These are phyloP conservation scores for Sabatieria punctata DNA, from an alignment of 2,888 invertebrate species.

Conservation along the genomic window DNA sequence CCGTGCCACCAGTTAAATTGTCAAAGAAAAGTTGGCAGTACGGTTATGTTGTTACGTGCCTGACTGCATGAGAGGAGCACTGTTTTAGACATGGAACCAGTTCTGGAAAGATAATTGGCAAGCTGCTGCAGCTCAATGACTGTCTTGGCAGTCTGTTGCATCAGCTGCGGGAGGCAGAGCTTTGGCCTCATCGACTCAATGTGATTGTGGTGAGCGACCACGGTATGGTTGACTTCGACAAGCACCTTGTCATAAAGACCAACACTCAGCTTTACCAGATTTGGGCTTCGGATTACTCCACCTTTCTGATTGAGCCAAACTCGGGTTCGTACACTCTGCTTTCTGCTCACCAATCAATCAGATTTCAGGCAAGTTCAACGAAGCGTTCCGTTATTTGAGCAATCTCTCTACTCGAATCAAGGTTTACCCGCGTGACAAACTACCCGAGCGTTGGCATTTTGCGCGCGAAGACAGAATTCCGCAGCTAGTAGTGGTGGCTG, in stretches of 20 bases:
- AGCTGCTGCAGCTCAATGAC: neutral
- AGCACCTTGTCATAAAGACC: neutral
- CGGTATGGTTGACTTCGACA: neutral
- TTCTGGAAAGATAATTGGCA: neutral
- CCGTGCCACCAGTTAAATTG: no score
- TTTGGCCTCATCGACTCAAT: neutral
- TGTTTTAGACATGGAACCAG: neutral
- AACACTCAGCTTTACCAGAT: neutral
- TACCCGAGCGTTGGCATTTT: neutral
- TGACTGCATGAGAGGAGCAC: no score
- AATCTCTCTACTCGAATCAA: neutral
- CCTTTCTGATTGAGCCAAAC: neutral
- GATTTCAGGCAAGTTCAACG: neutral
- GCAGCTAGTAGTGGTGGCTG: neutral
- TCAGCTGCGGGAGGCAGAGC: neutral
- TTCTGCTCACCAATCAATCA: neutral
- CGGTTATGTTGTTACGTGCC: no score
- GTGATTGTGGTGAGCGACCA: neutral
- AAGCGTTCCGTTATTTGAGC: neutral
- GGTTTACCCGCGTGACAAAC: neutral
- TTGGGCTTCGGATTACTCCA: neutral
- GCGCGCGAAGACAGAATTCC: neutral
- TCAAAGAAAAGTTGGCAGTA: no score
- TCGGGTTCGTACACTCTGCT: neutral
- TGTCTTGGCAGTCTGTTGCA: neutral